phyloP scores from a whole-genome alignment of 2,113 vertebrate genomes.

The Craseonycteris thonglongyai region DNA sequence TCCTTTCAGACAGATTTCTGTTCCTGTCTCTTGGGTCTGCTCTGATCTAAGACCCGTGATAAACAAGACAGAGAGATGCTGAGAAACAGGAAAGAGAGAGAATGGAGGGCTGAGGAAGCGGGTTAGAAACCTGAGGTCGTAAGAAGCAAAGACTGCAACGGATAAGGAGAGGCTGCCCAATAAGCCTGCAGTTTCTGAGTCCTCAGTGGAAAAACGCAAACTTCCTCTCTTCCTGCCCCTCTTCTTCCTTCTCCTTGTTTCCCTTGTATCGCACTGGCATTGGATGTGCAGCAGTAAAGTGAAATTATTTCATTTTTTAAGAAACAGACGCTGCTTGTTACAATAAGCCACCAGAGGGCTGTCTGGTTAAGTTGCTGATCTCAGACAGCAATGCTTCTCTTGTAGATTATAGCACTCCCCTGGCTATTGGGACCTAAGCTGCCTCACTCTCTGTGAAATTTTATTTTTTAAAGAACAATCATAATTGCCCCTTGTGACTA shows the following conservation, averaged over 20 bases:
- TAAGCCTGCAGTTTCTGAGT: neutral
- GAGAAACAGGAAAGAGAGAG: neutral
- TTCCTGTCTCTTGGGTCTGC: neutral
- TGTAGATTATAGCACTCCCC: neutral
- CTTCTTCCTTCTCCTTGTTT: neutral
- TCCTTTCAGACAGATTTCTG: neutral
- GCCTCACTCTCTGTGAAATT: neutral
- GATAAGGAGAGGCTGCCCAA: neutral
- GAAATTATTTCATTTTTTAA: neutral
- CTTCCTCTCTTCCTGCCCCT: neutral
- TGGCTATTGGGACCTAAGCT: neutral
- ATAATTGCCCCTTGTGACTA: neutral
- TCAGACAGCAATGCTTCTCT: slow-evolving; percentile 7
- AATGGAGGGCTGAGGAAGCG: neutral
- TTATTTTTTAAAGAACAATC: neutral
- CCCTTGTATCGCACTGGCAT: neutral
- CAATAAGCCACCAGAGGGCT: neutral
- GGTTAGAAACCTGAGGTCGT: neutral
- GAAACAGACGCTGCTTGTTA: neutral
- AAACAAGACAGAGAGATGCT: neutral
- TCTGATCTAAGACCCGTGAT: neutral
- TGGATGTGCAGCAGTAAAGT: neutral
- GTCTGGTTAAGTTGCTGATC: neutral
- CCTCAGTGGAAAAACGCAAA: neutral
- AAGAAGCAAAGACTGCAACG: neutral